Evolutionary conservation across 2,113 vertebrate species (phyloP).

Genomic region (Passer montanus): DNA sequence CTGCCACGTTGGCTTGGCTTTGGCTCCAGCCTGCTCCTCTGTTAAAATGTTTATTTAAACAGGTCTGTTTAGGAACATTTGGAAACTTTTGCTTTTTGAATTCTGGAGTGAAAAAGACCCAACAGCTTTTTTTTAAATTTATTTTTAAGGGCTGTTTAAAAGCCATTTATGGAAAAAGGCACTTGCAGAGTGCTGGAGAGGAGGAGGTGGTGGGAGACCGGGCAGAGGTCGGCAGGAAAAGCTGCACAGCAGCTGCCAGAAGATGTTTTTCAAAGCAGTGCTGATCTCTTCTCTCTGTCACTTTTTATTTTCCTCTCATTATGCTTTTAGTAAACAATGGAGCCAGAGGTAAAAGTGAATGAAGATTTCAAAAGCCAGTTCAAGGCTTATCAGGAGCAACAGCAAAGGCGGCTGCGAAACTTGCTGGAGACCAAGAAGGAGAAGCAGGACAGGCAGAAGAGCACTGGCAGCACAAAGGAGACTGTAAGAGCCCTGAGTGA

Average conservation of each 20-base stretch:
- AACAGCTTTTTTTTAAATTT: background rate
- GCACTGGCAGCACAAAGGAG: background rate
- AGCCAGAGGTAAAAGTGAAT: slow-evolving; percentile 52
- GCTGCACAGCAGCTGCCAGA: background rate
- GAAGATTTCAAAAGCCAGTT: slow-evolving; percentile 83
- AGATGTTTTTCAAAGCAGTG: background rate
- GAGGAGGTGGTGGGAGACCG: background rate
- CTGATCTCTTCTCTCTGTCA: background rate
- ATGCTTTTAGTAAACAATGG: slow-evolving; percentile 65
- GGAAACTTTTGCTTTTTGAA: background rate
- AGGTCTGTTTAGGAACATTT: background rate
- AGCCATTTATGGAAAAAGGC: background rate
- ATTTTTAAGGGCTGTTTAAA: background rate
- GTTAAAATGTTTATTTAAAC: background rate
- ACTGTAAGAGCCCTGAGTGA: background rate
- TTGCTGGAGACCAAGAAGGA: slow-evolving; percentile 75
- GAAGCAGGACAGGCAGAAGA: slow-evolving; percentile 28
- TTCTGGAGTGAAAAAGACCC: background rate
- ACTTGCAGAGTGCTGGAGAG: background rate
- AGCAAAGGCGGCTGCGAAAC: slow-evolving; percentile 75
- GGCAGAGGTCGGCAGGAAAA: background rate
- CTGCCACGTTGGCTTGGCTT: background rate
- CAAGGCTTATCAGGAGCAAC: slow-evolving; percentile 85
- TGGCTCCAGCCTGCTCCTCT: background rate
- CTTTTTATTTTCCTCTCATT: background rate